These are phyloP conservation scores for Theristicus caerulescens DNA, from an alignment of 2,113 vertebrate species.

Conservation along the genomic window DNA sequence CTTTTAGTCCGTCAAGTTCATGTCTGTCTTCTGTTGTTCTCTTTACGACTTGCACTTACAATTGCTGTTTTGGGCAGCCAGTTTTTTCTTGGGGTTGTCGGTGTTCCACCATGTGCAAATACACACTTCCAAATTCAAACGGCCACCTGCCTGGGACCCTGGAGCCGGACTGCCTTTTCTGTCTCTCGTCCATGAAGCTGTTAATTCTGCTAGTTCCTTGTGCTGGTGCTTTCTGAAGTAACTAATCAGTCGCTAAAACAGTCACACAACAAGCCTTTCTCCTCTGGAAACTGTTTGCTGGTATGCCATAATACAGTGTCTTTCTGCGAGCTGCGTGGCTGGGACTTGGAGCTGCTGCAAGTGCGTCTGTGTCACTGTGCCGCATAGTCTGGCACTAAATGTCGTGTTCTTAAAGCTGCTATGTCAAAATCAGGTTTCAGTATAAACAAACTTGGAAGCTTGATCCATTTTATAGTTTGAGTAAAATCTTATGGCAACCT, in stretches of 20 bases:
- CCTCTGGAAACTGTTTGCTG: neutral
- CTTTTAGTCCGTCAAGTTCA: neutral
- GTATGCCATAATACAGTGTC: too few species aligned
- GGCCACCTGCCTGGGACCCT: neutral
- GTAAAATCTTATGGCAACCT: neutral
- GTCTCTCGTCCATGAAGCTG: neutral
- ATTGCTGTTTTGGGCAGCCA: neutral
- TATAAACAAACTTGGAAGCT: neutral
- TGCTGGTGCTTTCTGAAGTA: neutral
- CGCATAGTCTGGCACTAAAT: neutral
- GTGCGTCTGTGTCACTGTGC: neutral
- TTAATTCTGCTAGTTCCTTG: neutral
- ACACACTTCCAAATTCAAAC: neutral
- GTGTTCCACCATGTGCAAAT: neutral
- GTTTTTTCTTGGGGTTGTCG: neutral
- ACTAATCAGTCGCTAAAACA: neutral
- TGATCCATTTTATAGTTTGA: neutral
- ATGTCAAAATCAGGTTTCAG: neutral
- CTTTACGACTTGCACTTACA: rapidly evolving
- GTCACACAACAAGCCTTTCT: neutral
- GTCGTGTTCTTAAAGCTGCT: neutral
- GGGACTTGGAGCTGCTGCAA: neutral
- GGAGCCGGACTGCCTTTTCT: neutral
- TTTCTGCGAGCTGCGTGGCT: neutral
- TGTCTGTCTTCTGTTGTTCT: neutral